Evolutionary conservation across 2,888 invertebrate species (phyloP).

Genomic region (Holacanthella duospinosa): DNA sequence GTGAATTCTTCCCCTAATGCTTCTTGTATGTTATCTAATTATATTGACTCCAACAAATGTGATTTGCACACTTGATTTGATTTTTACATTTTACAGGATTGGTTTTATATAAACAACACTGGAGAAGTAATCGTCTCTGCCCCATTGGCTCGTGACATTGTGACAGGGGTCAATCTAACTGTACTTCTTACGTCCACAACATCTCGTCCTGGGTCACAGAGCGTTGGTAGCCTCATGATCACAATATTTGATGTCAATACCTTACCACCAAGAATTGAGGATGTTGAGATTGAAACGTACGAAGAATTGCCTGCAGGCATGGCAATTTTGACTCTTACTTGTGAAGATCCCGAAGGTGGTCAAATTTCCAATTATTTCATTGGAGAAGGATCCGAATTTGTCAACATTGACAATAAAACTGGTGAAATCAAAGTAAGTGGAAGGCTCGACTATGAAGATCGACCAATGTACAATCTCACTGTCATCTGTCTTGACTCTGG

Average conservation of each 20-base stretch:
- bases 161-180: conserved; percentile 65
- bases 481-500: conserved; percentile 77
- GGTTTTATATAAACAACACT: conserved; percentile 42
- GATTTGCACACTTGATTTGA: background rate
- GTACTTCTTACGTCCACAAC: conserved; percentile 71
- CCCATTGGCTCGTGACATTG: conserved; percentile 54
- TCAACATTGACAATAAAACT: conserved; percentile 67
- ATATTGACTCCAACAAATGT: background rate
- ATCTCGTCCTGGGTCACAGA: conserved; percentile 43
- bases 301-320: conserved; percentile 76
- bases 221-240: conserved; percentile 52
- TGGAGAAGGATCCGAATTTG: conserved; percentile 58
- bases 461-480: conserved; percentile 64
- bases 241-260: conserved; percentile 53
- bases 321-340: conserved; percentile 62
- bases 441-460: conserved; percentile 65
- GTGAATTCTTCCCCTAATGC: no score
- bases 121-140: conserved; percentile 53
- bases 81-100: conserved; percentile 19
- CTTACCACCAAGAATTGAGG: conserved; percentile 51
- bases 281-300: conserved; percentile 55
- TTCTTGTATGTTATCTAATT: background rate
- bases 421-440: conserved; percentile 54
- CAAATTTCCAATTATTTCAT: conserved; percentile 66
- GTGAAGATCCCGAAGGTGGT: conserved; percentile 65